Evolutionary conservation across 2,888 invertebrate species (phyloP).

Genomic region (Lepidocyrtinus sp.): DNA sequence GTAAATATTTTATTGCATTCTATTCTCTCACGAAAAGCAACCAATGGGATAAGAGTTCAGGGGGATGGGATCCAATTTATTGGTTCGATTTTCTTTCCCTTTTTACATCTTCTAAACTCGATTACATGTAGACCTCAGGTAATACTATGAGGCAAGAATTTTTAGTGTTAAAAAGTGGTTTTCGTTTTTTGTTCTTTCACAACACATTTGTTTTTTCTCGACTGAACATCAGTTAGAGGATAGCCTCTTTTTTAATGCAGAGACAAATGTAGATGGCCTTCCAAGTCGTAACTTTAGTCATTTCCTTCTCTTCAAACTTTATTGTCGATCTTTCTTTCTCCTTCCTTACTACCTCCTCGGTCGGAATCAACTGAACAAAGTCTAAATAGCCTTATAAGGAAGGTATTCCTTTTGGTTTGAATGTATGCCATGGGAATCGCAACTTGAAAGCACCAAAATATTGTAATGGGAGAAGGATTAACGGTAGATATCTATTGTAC

Average conservation of each 20-base stretch:
- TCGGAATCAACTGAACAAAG: background rate
- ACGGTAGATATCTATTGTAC: constrained; percentile 1
- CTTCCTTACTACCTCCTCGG: background rate
- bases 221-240: constrained; percentile 50
- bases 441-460: background rate
- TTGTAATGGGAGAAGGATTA: background rate
- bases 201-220: constrained; percentile 25
- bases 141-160: background rate
- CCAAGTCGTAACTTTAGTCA: constrained; percentile 35
- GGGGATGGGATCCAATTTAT: constrained; percentile 52
- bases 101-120: constrained; percentile 17
- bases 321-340: constrained; percentile 20
- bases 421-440: too few relatives aligned
- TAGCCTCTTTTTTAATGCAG: constrained; percentile 33
- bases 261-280: constrained; percentile 32
- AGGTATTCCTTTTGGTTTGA: background rate
- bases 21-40: constrained; percentile 38
- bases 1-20: constrained; percentile 63
- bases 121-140: background rate
- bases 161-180: constrained; percentile 28
- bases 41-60: constrained; percentile 44
- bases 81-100: constrained; percentile 37
- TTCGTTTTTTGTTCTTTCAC: constrained; percentile 23
- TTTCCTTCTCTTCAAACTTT: constrained; percentile 27
- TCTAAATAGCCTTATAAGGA: background rate